Percentiles rank a stretch among this genome's conserved stretches.
These are phyloP conservation scores for Todus mexicanus DNA, from an alignment of 2,797 vertebrate genomes.

Conservation along the genomic window DNA sequence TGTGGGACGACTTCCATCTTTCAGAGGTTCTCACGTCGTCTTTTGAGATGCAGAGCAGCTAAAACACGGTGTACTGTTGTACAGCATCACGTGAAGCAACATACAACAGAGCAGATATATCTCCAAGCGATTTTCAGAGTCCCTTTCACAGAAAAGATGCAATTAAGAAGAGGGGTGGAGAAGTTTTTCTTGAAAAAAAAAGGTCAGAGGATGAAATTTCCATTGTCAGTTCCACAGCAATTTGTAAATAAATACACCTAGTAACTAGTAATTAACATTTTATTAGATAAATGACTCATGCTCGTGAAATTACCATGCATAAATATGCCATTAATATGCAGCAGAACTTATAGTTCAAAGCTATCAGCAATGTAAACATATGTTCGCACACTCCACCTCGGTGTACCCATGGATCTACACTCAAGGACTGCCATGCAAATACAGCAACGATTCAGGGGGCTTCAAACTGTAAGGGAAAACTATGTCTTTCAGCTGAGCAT, in stretches of 20 bases:
- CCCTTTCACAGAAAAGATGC: not conserved
- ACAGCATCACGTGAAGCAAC: not conserved
- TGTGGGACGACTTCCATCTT: not conserved
- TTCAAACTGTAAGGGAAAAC: not conserved
- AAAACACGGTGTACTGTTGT: not conserved
- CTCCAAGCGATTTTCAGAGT: not conserved
- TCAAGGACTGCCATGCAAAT: conserved; percentile 20
- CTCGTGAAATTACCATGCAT: conserved; percentile 70
- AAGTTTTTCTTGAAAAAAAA: not conserved
- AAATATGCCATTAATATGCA: conserved; percentile 73
- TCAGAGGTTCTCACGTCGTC: not conserved
- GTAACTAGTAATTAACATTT: conserved; percentile 75
- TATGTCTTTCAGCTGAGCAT: not conserved
- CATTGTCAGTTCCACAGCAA: conserved; percentile 44
- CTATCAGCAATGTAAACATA: conserved; percentile 73
- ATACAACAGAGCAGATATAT: not conserved
- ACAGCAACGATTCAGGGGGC: not conserved
- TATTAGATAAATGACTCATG: conserved; percentile 73
- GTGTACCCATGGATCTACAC: not conserved
- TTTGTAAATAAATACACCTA: conserved; percentile 73
- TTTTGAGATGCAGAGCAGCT: not conserved
- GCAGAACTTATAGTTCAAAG: conserved; percentile 72
- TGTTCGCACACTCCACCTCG: conserved; percentile 54
- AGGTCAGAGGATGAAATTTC: conserved; percentile 32
- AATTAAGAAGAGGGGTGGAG: not conserved